These are phyloP conservation scores for Euthynnus affinis DNA, from an alignment of 2,797 vertebrate species.

Conservation along the genomic window DNA sequence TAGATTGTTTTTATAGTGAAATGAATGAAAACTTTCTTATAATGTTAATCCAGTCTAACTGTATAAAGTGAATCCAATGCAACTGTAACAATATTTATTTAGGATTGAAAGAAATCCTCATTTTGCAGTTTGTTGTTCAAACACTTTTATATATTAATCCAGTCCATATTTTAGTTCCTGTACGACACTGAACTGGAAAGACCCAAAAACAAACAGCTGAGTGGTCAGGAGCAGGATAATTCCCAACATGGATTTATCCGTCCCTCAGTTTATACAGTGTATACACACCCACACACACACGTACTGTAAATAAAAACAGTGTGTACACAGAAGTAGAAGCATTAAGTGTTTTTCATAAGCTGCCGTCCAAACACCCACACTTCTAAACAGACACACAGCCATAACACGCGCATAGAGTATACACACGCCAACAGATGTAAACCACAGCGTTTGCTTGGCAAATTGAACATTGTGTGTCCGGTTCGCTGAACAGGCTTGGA, in stretches of 20 bases:
- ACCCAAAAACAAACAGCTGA: slow-evolving; percentile 52
- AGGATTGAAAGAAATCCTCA: not conserved
- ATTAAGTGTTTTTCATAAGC: slow-evolving; percentile 31
- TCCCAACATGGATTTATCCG: slow-evolving; percentile 34
- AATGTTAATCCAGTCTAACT: not conserved
- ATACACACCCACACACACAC: slow-evolving; percentile 5
- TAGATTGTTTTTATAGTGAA: no score
- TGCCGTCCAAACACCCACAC: slow-evolving; percentile 14
- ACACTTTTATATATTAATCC: slow-evolving; percentile 7
- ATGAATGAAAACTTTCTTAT: not conserved
- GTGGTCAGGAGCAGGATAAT: slow-evolving; percentile 32
- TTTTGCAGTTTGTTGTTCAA: not conserved
- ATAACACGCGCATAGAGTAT: not conserved
- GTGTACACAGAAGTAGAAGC: slow-evolving; percentile 26
- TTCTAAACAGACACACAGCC: slow-evolving; percentile 21
- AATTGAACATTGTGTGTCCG: slow-evolving; percentile 59
- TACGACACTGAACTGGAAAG: slow-evolving; percentile 61
- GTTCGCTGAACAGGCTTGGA: slow-evolving; percentile 56
- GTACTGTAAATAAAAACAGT: slow-evolving; percentile 20
- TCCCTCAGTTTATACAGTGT: slow-evolving; percentile 24
- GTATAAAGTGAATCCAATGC: not conserved
- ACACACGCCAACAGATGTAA: slow-evolving; percentile 36
- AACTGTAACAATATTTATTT: not conserved
- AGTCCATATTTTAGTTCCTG: slow-evolving; percentile 34
- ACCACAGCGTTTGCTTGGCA: slow-evolving; percentile 70